Percentiles rank a stretch among this genome's conserved stretches.
Conservation (phyloP, 2,888 invertebrate species). For the Tortricodes alternella region DNA sequence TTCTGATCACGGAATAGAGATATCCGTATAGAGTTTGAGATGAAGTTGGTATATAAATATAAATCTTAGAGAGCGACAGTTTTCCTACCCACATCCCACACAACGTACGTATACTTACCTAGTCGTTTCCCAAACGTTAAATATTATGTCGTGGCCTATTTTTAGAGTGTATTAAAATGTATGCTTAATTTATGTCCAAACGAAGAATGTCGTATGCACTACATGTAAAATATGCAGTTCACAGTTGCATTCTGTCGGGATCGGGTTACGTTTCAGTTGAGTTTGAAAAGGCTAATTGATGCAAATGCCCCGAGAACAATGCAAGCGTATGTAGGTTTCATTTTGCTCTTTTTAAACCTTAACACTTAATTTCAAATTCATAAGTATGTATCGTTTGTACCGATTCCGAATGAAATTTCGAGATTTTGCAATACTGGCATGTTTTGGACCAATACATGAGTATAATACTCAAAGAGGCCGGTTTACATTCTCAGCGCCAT, state of each 20-base stretch:
- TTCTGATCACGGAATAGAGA: no score
- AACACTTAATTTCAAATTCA: no score
- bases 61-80: not conserved
- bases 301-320: constrained; percentile 66
- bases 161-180: constrained; percentile 13
- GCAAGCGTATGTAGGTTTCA: constrained; percentile 41
- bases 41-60: no score
- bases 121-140: not conserved
- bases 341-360: constrained; percentile 5
- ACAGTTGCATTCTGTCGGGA: constrained; percentile 49
- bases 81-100: not conserved
- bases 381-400: no score
- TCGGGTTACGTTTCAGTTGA: constrained; percentile 65
- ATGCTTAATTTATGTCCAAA: constrained; percentile 19
- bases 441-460: no score
- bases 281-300: constrained; percentile 68
- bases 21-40: no score
- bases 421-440: no score
- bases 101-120: no score
- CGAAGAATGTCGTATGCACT: constrained; percentile 23
- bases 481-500: constrained; percentile 40
- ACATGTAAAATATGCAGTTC: constrained; percentile 27
- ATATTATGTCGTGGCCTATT: constrained; percentile 17
- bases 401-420: no score
- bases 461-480: constrained; percentile 41